A percentile compares a stretch with the other conserved stretches of the same genome.
phyloP scores from a whole-genome alignment of 2,113 vertebrate genomes.

The Athene noctua region DNA sequence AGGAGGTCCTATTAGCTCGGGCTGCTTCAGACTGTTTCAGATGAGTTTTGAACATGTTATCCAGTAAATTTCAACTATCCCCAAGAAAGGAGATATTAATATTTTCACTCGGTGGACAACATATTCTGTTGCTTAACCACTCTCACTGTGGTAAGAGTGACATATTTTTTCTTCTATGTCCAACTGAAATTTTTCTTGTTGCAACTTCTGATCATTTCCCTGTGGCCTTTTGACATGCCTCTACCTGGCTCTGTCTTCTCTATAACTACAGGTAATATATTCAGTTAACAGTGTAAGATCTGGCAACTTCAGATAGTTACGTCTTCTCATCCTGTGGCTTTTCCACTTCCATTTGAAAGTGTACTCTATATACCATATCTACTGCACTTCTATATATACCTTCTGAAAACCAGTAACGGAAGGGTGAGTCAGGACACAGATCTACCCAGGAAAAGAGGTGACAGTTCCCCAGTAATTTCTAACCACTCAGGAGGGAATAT shows the following conservation, averaged over 20 bases:
- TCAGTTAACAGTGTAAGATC: not conserved
- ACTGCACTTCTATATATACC: not conserved
- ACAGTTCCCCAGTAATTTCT: not conserved
- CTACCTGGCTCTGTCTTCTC: not conserved
- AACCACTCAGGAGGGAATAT: not conserved
- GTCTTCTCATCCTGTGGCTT: not conserved
- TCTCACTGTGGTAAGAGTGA: not conserved
- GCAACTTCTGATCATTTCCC: not conserved
- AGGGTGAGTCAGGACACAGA: not conserved
- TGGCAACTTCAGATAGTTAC: not conserved
- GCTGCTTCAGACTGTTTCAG: not conserved
- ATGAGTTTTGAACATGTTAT: not conserved
- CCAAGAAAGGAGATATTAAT: not conserved
- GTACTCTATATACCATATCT: not conserved
- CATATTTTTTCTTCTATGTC: not conserved
- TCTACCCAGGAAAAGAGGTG: not conserved
- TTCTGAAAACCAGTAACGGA: not conserved
- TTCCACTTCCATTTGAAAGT: not conserved
- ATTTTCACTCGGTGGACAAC: not conserved
- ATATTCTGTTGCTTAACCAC: not conserved
- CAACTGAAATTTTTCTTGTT: not conserved
- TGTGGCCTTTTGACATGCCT: not conserved
- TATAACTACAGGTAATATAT: not conserved
- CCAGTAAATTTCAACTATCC: not conserved
- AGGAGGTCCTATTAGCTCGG: not conserved